Percentiles rank a stretch among this genome's conserved stretches.
Evolutionary conservation across 1,140 invertebrate species (phyloP).

Genomic region (Sesamia nonagrioides): DNA sequence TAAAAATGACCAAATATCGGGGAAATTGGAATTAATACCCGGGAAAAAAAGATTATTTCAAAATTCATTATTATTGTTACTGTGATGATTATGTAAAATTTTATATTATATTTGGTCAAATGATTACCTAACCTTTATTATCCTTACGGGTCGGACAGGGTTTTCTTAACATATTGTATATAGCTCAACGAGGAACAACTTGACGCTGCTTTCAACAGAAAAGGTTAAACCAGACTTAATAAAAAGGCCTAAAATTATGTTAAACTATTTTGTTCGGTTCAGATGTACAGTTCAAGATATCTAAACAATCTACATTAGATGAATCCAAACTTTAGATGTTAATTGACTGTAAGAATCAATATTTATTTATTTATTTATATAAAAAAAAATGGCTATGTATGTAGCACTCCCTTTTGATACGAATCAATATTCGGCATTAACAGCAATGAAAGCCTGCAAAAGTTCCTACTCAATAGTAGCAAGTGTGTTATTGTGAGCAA

Average conservation of each 20-base stretch:
- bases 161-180: no score
- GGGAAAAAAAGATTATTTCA: no score
- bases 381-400: neutral
- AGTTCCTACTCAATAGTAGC: neutral
- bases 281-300: conserved; percentile 14
- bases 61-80: no score
- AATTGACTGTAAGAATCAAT: neutral
- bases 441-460: no score
- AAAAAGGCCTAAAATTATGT: conserved; percentile 24
- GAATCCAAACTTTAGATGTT: conserved; percentile 7
- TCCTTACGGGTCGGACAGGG: no score
- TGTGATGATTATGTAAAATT: no score
- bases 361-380: neutral
- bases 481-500: neutral
- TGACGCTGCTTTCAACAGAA: conserved; percentile 1
- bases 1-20: no score
- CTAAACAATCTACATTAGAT: conserved; percentile 19
- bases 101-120: no score
- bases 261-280: conserved; percentile 28
- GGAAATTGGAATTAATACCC: no score
- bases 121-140: no score
- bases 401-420: neutral
- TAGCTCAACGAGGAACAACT: conserved; percentile 18
- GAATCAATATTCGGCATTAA: neutral
- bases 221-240: conserved; percentile 5